Base-by-base conservation (phyloP, 2,113 vertebrate species). In the Mionectes macconnelli region DNA sequence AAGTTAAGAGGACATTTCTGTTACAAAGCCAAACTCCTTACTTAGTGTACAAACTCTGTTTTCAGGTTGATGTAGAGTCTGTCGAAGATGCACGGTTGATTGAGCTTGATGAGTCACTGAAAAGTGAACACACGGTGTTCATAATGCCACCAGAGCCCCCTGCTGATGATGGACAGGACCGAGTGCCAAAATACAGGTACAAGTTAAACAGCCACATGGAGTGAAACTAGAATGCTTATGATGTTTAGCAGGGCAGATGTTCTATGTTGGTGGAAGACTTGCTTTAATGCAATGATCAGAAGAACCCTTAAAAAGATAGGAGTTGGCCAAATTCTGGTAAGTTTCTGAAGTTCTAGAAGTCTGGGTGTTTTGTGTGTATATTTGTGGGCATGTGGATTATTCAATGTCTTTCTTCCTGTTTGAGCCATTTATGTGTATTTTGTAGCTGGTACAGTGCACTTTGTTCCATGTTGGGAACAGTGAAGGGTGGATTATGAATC, bases 91-190 rank as follows among this genome's bases (percentile, higher is more conserved):
- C 98, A 3, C 98, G 97, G 49, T 96, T 99, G 80, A 98, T 99
- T 97, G 99, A 99, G 87, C 98, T 99, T 95, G 99, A 99, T 78
- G 99, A 99, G 66, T 99, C 99, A 39, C 99, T 99, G 91, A 99
- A 98, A 95, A 99, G 99, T 75, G 99, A 99, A 84, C 99, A 99
- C 95, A 99, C 99, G 0, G 99, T 99, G 10, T 99, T 99, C 63
- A 98, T 99, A 94, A 99, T 98, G 98, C 99, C 99, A 20, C 99
- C 98, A 17, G 99, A 99, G 31, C 98, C 99, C 18, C 94, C 96
- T 2, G 79, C 98, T 45, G 98, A 98, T 53, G 98, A 98, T 5
- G 98, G 98, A 63, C 81, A 97, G 17, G 98, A 99, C 15, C 95
- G 97, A 37, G 57, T 96, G 55, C 95, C 97, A 50, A 98, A 97